A percentile compares a stretch with the other conserved stretches of the same genome.
Conservation (phyloP, 2,113 vertebrate species). For the Polypterus bichir region DNA sequence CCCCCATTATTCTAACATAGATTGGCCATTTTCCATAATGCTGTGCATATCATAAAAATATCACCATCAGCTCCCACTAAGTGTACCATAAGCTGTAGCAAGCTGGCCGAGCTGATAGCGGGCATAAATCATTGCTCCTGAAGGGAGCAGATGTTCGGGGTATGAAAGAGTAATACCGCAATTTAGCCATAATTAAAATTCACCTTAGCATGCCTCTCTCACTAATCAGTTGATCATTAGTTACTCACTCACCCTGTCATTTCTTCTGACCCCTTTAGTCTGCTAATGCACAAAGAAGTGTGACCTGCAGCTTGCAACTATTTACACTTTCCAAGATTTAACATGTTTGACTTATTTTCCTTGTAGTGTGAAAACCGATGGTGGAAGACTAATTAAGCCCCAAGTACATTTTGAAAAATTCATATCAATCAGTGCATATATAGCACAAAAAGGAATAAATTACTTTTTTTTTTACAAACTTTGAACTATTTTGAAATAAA, state of each 20-base stretch:
- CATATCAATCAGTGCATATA: too few species aligned
- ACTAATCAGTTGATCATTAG: constrained; percentile 49
- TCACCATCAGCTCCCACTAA: constrained; percentile 52
- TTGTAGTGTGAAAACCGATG: too few species aligned
- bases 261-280: constrained; percentile 8
- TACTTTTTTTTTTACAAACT: too few species aligned
- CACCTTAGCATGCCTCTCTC: constrained; percentile 67
- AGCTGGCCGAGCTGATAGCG: constrained; percentile 76
- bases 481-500: too few species aligned
- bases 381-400: too few species aligned
- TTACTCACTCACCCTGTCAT: constrained; percentile 39
- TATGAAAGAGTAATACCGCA: constrained; percentile 78
- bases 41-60: constrained; percentile 50
- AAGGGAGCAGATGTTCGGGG: constrained; percentile 81
- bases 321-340: not conserved
- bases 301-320: not conserved
- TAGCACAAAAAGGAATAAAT: too few species aligned
- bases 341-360: not conserved
- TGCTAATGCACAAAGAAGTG: constrained; percentile 3
- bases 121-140: constrained; percentile 80
- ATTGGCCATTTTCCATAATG: constrained; percentile 41
- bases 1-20: constrained; percentile 28
- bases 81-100: constrained; percentile 72
- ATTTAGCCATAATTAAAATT: constrained; percentile 89
- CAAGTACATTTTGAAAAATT: too few species aligned